Evolutionary conservation across 1,140 invertebrate genomes (phyloP), one percentile per base, ranked within the genome.

Genomic region (Pseudachorutes palmiensis): DNA sequence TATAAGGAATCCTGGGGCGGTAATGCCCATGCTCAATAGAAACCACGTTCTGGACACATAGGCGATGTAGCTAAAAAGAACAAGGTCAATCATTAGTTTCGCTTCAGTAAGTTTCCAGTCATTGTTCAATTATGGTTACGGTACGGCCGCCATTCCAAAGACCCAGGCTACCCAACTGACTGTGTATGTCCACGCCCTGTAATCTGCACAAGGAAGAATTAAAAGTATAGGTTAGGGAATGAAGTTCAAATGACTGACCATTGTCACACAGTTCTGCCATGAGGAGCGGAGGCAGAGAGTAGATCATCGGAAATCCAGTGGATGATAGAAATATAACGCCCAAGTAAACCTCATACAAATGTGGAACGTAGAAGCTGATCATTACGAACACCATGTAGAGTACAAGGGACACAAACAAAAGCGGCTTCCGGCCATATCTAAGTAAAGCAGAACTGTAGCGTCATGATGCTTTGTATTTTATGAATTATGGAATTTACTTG

Each of bases 101-200:
- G n/a, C n/a, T n/a, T n/a, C n/a, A n/a, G n/a, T n/a, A n/a, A n/a
- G n/a, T n/a, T n/a, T n/a, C n/a, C n/a, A n/a, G n/a, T n/a, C n/a
- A n/a, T n/a, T n/a, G n/a, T n/a, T n/a, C n/a, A n/a, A n/a, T n/a
- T n/a, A n/a, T n/a, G n/a, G n/a, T 45, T 45, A 32, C 2, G 69
- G 69, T 29, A 70, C 26, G 1, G 31, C 14, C 2, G 48, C 45
- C 66, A 67, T 68, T 29, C 70, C 70, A 24, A 66, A 28, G 1
- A 69, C 68, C 68, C 70, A 72, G 24, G 59, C 36, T 29, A 69
- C 59, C 67, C 67, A 69, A 1, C 32, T 65, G 1, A 61, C 22
- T 2, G 70, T 2, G 32, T 66, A 72, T 9, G 68, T 36, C 67
- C 70, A 72, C 1, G 65, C 70, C 57, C 70, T 48, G 57, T 66